Evolutionary conservation across 1,140 invertebrate species (phyloP), one percentile per base, ranked within the genome.

Genomic region (Metopolophium dirhodum): DNA sequence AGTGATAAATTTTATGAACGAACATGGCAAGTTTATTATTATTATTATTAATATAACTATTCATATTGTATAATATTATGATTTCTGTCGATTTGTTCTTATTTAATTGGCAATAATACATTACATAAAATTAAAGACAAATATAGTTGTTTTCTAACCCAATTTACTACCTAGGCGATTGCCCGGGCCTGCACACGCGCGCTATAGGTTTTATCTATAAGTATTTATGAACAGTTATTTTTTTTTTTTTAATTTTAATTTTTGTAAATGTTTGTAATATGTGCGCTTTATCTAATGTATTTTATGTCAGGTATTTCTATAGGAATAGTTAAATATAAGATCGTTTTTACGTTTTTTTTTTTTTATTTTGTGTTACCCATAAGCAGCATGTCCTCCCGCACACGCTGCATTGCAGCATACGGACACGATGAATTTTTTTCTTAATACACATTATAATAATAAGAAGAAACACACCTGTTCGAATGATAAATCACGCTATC

Each of bases 401-500:
- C 41, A 85, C 30, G n/a, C 83, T 26, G 23, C 35, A 41, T 45
- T 85, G n/a, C 30, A 9, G 20, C 14, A 82, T n/a, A 82, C n/a
- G 83, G 26, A 45, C 8, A 85, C 41, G 83, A 45, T 45, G 37
- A 57, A 26, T 37, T 22, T 26, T 85, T 57, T 57, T 89, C 20
- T 47, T 41, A 89, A 57, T 54, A 57, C 51, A 57, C 88, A 54
- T 89, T 89, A 54, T 51, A 88, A 87, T 47, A 54, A 89, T 37
- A 54, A 54, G 30, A 35, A 54, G 11, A 90, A 61, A 90, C 57
- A 90, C 89, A 90, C 89, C 89, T 68, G 89, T 90, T 90, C 41
- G 37, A 90, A 93, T 85, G 91, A 93, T 93, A 93, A 93, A 93
- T 93, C 91, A 93, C 91, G 91, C 26, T 61, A 45, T 68, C 89